Conservation (phyloP, 1,140 invertebrate genomes). For the Drosophila trapezifrons region DNA sequence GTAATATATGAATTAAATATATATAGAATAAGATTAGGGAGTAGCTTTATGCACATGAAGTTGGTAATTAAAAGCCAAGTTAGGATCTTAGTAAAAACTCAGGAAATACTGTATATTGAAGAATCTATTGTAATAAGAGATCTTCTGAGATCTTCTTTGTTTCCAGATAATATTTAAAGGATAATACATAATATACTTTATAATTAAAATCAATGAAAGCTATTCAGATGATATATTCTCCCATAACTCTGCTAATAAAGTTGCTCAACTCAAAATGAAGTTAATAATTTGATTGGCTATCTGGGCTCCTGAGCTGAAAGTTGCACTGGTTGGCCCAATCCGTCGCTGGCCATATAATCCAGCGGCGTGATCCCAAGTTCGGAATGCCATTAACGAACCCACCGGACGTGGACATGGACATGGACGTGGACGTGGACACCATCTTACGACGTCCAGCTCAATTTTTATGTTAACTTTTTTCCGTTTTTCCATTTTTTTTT, state of each 20-base stretch:
- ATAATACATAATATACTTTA: no score
- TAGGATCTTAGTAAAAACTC: no score
- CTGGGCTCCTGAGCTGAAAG: constrained; percentile 1
- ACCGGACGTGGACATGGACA: constrained; percentile 14
- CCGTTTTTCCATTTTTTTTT: not conserved
- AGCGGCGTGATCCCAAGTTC: constrained; percentile 14
- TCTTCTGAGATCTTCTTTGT: no score
- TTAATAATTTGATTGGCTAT: not conserved
- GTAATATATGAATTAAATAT: no score
- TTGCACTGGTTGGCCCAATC: not conserved
- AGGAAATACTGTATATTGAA: no score
- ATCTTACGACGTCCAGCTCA: constrained; percentile 23
- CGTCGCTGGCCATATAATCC: constrained; percentile 15
- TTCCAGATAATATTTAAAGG: no score
- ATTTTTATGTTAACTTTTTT: constrained; percentile 22
- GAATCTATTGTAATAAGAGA: no score
- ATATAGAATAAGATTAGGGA: no score
- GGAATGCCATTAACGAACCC: constrained; percentile 40
- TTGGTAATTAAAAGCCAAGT: no score
- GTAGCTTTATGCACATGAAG: no score
- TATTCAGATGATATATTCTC: no score
- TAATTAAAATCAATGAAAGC: no score
- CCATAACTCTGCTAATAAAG: not conserved
- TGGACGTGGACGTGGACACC: constrained; percentile 10
- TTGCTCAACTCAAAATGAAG: not conserved